These are phyloP conservation scores for Perizoma affinitatum DNA, from an alignment of 2,888 invertebrate genomes.

Conservation along the genomic window DNA sequence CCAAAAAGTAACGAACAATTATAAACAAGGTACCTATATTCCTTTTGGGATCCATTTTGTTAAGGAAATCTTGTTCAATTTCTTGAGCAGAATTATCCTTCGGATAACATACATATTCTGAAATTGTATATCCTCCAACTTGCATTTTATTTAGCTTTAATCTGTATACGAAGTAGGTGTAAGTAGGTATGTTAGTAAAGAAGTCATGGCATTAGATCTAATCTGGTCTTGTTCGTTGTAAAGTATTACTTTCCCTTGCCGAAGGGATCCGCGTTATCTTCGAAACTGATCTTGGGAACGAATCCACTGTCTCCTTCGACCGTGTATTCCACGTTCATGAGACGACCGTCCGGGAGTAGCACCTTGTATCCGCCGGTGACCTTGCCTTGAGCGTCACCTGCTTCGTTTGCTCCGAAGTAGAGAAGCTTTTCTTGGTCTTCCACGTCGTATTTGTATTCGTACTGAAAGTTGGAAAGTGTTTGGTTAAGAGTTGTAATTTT, in stretches of 20 bases:
- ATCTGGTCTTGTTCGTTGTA: constrained; percentile 6
- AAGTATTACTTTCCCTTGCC: constrained; percentile 65
- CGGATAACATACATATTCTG: too few relatives aligned
- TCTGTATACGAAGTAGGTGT: background rate
- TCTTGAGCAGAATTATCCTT: too few relatives aligned
- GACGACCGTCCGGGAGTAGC: constrained; percentile 87
- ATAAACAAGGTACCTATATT: too few relatives aligned
- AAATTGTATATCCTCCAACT: too few relatives aligned
- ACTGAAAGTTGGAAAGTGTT: constrained; percentile 70
- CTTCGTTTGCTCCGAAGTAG: constrained; percentile 88
- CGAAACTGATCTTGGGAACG: constrained; percentile 87
- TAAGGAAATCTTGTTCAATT: too few relatives aligned
- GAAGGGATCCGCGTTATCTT: constrained; percentile 85
- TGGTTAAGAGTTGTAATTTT: background rate
- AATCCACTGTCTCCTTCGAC: constrained; percentile 89
- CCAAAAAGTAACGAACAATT: too few relatives aligned
- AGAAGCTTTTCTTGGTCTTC: constrained; percentile 87
- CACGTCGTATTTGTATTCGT: constrained; percentile 89
- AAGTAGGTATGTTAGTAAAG: background rate
- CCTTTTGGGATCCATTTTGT: too few relatives aligned
- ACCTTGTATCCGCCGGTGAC: constrained; percentile 88
- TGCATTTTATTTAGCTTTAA: too few relatives aligned
- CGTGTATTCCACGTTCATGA: constrained; percentile 89
- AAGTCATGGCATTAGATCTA: constrained; percentile 24
- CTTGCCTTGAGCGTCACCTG: constrained; percentile 86